These are phyloP conservation scores for Brachyptera risi DNA, from an alignment of 2,888 invertebrate genomes.

Conservation along the genomic window DNA sequence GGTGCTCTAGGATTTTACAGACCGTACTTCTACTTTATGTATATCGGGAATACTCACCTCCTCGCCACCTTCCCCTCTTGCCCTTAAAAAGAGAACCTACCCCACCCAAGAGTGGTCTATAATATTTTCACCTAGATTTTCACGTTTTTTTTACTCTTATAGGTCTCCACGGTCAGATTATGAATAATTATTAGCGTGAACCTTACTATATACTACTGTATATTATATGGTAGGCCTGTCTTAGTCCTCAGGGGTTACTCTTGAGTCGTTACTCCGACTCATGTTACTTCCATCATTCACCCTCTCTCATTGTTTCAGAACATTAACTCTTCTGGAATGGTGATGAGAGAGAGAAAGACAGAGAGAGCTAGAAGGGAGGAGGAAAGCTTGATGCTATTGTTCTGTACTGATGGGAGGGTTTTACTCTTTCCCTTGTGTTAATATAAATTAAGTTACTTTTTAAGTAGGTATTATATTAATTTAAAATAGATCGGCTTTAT, in stretches of 20 bases:
- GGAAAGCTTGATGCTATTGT: not conserved
- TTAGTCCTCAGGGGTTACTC: slow-evolving; percentile 1
- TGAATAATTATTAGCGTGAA: slow-evolving; percentile 3
- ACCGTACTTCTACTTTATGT: too few species aligned
- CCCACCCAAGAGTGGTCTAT: too few species aligned
- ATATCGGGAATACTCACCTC: too few species aligned
- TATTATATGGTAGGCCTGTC: too few species aligned
- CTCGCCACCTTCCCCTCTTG: too few species aligned
- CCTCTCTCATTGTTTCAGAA: slow-evolving; percentile 1
- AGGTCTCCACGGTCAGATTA: slow-evolving; percentile 4
- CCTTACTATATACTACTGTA: not conserved
- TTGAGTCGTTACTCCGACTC: not conserved
- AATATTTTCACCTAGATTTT: too few species aligned
- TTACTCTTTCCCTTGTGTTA: not conserved
- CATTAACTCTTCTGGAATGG: not conserved
- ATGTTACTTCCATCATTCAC: not conserved
- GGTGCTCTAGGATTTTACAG: too few species aligned
- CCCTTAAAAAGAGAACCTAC: too few species aligned
- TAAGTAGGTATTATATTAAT: slow-evolving; percentile 17
- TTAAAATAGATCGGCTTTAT: slow-evolving; percentile 4
- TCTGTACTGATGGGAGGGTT: not conserved
- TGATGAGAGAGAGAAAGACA: not conserved
- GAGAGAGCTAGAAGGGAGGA: too few species aligned
- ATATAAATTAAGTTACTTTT: slow-evolving; percentile 17
- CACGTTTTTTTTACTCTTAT: too few species aligned